These are phyloP conservation scores for Ditula angustiorana DNA, from an alignment of 2,888 invertebrate genomes.

Conservation along the genomic window DNA sequence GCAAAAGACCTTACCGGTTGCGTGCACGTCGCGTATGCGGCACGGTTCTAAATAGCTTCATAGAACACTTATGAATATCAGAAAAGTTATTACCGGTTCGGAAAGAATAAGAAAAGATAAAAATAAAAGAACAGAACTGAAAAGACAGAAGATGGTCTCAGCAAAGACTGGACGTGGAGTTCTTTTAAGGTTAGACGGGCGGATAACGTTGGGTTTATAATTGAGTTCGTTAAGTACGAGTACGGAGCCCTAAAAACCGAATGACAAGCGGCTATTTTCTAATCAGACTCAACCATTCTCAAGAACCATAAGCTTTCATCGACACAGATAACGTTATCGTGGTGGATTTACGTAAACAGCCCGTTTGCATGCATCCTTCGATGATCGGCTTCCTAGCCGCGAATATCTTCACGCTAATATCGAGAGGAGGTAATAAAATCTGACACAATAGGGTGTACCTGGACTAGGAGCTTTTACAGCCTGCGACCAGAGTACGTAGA, in stretches of 20 bases:
- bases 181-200: too few species aligned
- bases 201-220: too few species aligned
- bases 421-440: slow-evolving; percentile 15
- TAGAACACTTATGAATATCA: too few species aligned
- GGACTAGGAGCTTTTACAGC: slow-evolving; percentile 6
- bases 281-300: neutral
- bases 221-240: too few species aligned
- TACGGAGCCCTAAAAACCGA: neutral
- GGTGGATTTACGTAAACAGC: slow-evolving; percentile 24
- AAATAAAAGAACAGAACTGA: too few species aligned
- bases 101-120: too few species aligned
- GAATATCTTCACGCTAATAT: slow-evolving; percentile 17
- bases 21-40: too few species aligned
- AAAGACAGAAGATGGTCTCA: too few species aligned
- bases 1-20: too few species aligned
- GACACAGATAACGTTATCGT: slow-evolving; percentile 6
- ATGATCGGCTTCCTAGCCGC: slow-evolving; percentile 13
- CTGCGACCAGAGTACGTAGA: neutral
- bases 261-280: neutral
- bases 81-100: too few species aligned
- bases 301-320: slow-evolving; percentile 13
- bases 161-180: too few species aligned
- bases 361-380: slow-evolving; percentile 36
- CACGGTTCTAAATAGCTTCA: too few species aligned
- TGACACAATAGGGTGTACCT: slow-evolving; percentile 21